Evolutionary conservation across 2,888 invertebrate species (phyloP).

Genomic region (Beris chalybata): DNA sequence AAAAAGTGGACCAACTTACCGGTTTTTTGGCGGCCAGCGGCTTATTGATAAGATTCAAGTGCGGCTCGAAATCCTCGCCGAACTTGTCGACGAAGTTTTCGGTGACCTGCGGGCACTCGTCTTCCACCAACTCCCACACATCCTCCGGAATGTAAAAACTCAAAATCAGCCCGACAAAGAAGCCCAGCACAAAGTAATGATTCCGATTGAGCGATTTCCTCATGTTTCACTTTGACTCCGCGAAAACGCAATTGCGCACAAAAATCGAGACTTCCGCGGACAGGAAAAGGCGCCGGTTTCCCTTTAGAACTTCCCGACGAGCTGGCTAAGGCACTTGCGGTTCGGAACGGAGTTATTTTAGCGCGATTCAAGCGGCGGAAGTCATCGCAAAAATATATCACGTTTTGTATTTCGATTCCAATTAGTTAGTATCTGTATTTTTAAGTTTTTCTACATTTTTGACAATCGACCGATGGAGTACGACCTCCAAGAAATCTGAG

Average conservation of each 20-base stretch:
- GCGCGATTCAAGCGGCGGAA: no score
- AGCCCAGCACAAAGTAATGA: constrained; percentile 54
- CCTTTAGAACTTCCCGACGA: no score
- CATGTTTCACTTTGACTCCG: constrained; percentile 42
- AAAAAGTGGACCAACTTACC: constrained; percentile 45
- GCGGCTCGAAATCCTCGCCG: constrained; percentile 56
- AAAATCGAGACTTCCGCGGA: not conserved
- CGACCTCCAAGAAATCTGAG: no score
- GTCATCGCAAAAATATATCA: no score
- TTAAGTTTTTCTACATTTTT: no score
- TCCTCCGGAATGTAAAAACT: constrained; percentile 54
- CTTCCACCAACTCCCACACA: constrained; percentile 53
- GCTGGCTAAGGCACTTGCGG: no score
- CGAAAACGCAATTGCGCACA: not conserved
- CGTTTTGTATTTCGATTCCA: no score
- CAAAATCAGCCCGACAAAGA: constrained; percentile 51
- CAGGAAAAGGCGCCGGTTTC: no score
- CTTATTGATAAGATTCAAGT: constrained; percentile 56
- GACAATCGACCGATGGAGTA: no score
- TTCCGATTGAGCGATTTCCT: constrained; percentile 53
- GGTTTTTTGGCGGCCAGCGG: constrained; percentile 56
- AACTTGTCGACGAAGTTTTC: constrained; percentile 54
- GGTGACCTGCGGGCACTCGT: constrained; percentile 55
- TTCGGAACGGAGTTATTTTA: no score
- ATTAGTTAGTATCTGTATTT: no score